A percentile compares a stretch with the other conserved stretches of the same genome.
phyloP scores from a whole-genome alignment of 1,140 invertebrate species.

The Drosophila rufa region DNA sequence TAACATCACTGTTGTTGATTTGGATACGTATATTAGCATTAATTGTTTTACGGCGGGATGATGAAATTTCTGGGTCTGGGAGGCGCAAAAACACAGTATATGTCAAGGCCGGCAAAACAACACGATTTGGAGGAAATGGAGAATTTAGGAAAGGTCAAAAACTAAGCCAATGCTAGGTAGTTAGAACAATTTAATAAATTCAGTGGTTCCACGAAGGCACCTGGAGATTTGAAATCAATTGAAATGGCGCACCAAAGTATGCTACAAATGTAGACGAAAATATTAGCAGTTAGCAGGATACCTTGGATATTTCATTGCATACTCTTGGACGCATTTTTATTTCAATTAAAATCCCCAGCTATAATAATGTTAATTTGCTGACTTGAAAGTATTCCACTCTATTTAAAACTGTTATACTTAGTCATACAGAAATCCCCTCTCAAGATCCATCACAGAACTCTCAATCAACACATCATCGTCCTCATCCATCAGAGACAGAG shows the following conservation, averaged over 20 bases:
- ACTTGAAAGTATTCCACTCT: not conserved
- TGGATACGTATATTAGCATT: slow-evolving; percentile 59
- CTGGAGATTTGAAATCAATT: not conserved
- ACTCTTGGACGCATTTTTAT: not conserved
- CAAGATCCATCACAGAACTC: not conserved
- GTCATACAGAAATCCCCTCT: too few species aligned
- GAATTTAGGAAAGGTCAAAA: not conserved
- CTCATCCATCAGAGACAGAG: slow-evolving; percentile 12
- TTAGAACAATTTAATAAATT: not conserved
- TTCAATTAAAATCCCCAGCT: not conserved
- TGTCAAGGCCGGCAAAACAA: slow-evolving; percentile 6
- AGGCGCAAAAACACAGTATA: not conserved
- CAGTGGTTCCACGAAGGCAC: not conserved
- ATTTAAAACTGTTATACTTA: not conserved
- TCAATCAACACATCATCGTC: slow-evolving; percentile 21
- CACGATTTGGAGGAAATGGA: not conserved
- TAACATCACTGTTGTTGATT: slow-evolving; percentile 37
- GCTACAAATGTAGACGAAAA: not conserved
- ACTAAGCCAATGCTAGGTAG: not conserved
- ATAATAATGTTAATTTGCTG: not conserved
- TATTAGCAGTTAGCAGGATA: too few species aligned
- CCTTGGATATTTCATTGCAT: not conserved
- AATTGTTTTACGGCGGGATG: slow-evolving; percentile 61
- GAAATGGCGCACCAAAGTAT: not conserved
- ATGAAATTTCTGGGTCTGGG: slow-evolving; percentile 40